phyloP scores from a whole-genome alignment of 1,140 invertebrate genomes.

The Neodiprion pinetum region DNA sequence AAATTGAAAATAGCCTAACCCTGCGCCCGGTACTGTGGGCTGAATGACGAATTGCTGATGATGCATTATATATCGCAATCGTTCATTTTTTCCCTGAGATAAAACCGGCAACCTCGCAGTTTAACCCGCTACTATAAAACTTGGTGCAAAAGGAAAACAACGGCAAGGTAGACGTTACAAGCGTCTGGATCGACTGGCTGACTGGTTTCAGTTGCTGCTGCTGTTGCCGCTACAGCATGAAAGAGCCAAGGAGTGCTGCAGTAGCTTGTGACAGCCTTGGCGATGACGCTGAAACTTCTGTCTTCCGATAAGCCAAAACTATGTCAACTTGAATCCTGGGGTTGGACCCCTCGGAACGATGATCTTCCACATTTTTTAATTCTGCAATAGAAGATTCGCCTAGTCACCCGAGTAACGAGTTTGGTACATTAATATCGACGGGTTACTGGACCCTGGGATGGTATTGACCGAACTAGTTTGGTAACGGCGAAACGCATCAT shows the following conservation, averaged over 20 bases:
- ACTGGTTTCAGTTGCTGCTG: neutral
- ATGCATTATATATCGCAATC: neutral
- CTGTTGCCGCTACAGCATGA: no score
- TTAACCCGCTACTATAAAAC: slow-evolving; percentile 40
- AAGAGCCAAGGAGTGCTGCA: neutral
- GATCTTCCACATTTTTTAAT: no score
- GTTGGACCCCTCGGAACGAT: no score
- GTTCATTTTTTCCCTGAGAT: slow-evolving; percentile 7
- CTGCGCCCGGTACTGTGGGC: no score
- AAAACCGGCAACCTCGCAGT: slow-evolving; percentile 49
- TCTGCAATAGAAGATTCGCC: no score
- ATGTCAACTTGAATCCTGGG: neutral
- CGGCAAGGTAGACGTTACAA: neutral
- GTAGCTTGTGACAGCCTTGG: neutral
- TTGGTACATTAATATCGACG: no score
- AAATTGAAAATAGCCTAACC: no score
- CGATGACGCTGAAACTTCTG: neutral
- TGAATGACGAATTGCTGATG: neutral
- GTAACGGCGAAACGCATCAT: no score
- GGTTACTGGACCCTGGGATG: no score
- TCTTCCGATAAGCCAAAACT: neutral
- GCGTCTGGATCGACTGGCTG: neutral
- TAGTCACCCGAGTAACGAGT: no score
- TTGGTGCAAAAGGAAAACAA: slow-evolving; percentile 43
- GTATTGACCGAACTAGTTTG: no score